These are phyloP conservation scores for Notechis scutatus DNA, from an alignment of 2,113 vertebrate genomes.

Conservation along the genomic window DNA sequence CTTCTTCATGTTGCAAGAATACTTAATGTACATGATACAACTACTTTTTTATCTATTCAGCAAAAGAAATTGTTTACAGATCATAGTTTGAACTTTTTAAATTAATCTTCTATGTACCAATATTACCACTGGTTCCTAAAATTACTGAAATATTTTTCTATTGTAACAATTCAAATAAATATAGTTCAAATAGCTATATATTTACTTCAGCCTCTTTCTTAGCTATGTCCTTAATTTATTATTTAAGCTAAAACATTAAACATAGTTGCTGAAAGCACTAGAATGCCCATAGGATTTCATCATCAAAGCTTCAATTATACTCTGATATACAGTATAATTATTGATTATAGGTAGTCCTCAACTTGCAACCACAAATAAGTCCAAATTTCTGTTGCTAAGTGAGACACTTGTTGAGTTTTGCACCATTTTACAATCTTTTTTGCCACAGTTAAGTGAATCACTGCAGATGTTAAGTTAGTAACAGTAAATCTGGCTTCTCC, in stretches of 20 bases:
- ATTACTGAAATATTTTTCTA: not conserved
- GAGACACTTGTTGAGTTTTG: not conserved
- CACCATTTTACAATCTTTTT: not conserved
- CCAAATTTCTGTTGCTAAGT: not conserved
- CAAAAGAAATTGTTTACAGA: not conserved
- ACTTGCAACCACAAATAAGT: not conserved
- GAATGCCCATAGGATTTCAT: not conserved
- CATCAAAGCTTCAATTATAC: not conserved
- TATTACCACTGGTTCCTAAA: not conserved
- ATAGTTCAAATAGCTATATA: not conserved
- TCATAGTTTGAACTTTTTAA: not conserved
- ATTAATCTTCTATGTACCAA: not conserved
- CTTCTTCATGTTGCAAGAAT: not conserved
- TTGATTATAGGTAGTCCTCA: not conserved
- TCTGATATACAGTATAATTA: not conserved
- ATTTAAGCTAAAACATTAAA: not conserved
- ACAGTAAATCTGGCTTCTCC: not conserved
- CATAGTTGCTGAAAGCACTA: not conserved
- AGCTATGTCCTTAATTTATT: not conserved
- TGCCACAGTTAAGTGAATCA: not conserved
- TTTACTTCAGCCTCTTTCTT: accelerated
- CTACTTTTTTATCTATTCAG: not conserved
- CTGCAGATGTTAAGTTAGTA: not conserved
- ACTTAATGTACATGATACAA: not conserved
- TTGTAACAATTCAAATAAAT: not conserved